phyloP scores from a whole-genome alignment of 2,888 invertebrate species.

The Diaphora mendica region DNA sequence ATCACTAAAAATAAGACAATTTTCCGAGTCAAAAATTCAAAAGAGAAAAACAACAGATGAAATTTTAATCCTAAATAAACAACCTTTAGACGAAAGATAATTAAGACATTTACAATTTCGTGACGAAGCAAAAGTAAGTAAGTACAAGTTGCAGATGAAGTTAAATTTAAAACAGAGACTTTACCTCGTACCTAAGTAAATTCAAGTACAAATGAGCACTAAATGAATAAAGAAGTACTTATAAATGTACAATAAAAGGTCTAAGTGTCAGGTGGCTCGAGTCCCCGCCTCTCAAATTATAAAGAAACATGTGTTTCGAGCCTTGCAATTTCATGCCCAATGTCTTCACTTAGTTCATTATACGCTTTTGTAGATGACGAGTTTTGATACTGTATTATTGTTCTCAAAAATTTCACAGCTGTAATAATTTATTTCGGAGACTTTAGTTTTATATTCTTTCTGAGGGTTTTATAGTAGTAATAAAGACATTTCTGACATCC shows the following conservation, averaged over 20 bases:
- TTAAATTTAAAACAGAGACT: not conserved
- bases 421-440: not conserved
- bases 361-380: constrained; percentile 51
- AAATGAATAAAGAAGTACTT: not conserved
- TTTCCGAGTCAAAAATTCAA: not conserved
- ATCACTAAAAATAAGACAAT: not conserved
- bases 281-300: constrained; percentile 49
- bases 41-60: not conserved
- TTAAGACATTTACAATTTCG: not conserved
- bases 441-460: not conserved
- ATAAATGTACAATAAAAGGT: not conserved
- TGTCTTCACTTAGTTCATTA: constrained; percentile 59
- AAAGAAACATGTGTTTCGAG: constrained; percentile 56
- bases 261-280: constrained; percentile 45
- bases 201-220: not conserved
- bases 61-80: not conserved
- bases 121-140: not conserved
- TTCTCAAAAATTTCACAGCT: not conserved
- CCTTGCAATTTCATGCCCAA: constrained; percentile 64
- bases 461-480: not conserved
- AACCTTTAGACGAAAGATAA: not conserved
- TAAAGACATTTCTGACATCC: not conserved
- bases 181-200: not conserved
- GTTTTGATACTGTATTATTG: not conserved
- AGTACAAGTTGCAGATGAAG: not conserved